Base-by-base conservation (phyloP, 1,140 invertebrate genomes). In the Eupristina koningsbergeri region DNA sequence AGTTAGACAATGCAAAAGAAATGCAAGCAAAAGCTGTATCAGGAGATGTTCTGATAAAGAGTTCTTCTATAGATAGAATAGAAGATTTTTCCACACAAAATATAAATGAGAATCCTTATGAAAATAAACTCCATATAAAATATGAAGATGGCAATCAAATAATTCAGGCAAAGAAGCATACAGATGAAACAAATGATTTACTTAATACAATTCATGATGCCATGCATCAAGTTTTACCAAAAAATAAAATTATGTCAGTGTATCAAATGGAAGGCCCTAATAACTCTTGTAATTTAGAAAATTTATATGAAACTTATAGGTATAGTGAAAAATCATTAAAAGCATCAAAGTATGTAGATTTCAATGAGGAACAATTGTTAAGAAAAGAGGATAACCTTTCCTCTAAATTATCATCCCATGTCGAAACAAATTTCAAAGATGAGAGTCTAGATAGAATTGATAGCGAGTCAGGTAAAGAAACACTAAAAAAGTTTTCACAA, bases 191-290 rank as follows among this genome's bases (percentile, higher is more conserved):
- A 15, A 83, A 83, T 7, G 76, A 79, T 64, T 22, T 84, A 26
- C 45, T 84, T 1, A 45, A 84, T 41, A 3, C 71, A 26, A 67
- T 80, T 1, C 80, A 39, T 17, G 83, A 84, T 8, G 58, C 34
- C 19, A 84, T 80, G 22, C 78, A 80, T 1, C 77, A 80, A 36
- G 29, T 80, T 47, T 6, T n/a, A 9, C 71, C 77, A 7, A 84
- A 50, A 19, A 80, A 84, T 80, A 84, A 75, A 31, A 69, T 80
- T 26, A 13, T 84, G 17, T 64, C 83, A 8, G 69, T 78, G 1
- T 84, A 76, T 41, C 83, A 84, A 74, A 80, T 84, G 58, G 77
- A 80, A 39, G 34, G 79, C 39, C 71, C 83, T 6, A 84, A 79
- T 34, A 74, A 84, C 34, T 84, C 83, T 29, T 64, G 64, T 26